Evolutionary conservation across 2,797 vertebrate genomes (phyloP).

Genomic region (Schizopygopsis pylzovi): DNA sequence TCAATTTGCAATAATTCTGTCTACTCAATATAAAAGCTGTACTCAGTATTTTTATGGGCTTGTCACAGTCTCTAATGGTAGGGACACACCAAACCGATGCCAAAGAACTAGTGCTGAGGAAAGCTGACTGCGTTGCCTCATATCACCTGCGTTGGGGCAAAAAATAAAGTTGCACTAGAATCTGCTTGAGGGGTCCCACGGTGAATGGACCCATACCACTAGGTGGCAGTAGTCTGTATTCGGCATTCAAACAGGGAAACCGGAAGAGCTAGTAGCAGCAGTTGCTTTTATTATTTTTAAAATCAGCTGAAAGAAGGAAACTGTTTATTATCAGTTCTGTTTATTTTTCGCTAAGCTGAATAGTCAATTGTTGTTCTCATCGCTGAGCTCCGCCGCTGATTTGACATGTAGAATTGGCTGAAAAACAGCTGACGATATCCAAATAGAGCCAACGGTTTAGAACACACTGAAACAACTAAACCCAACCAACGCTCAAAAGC

Average conservation of each 20-base stretch:
- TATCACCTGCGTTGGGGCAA: background rate
- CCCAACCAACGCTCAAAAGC: background rate
- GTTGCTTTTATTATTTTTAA: background rate
- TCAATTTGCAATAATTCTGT: conserved; percentile 16
- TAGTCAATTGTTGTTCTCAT: background rate
- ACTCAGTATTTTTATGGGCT: background rate
- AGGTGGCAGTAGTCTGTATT: background rate
- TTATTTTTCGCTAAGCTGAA: background rate
- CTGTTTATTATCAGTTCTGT: background rate
- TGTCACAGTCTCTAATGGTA: background rate
- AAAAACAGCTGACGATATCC: background rate
- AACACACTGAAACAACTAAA: background rate
- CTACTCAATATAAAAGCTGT: conserved; percentile 7
- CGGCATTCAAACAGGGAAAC: background rate
- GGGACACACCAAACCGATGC: background rate
- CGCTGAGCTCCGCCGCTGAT: background rate
- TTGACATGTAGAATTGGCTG: background rate
- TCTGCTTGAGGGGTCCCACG: too few species aligned
- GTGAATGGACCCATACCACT: background rate
- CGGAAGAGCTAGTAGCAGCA: background rate
- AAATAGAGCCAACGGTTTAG: background rate
- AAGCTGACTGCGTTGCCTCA: background rate
- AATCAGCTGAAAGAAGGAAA: background rate
- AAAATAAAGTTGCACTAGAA: background rate
- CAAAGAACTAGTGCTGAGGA: background rate